phyloP scores from a whole-genome alignment of 2,797 vertebrate species.

The Anguilla anguilla region DNA sequence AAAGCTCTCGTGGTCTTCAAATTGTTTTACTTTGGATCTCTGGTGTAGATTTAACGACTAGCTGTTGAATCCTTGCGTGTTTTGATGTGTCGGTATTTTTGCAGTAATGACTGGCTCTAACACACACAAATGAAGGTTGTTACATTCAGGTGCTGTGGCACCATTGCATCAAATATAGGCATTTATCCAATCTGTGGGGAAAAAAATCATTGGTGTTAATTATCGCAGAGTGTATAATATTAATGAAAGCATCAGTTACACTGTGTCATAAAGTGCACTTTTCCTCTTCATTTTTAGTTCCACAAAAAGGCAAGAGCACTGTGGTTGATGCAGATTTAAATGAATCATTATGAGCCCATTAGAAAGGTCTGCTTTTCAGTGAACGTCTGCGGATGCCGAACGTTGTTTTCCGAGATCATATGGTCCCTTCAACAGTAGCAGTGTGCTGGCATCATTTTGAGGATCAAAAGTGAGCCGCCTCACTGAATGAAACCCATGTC shows the following conservation, averaged over 20 bases:
- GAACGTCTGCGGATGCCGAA: not conserved
- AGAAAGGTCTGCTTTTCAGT: not conserved
- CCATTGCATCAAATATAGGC: not conserved
- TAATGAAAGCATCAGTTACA: not conserved
- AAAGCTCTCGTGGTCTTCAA: slow-evolving; percentile 1
- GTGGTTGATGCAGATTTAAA: not conserved
- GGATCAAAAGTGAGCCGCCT: not conserved
- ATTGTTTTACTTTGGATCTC: not conserved
- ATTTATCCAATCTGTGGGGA: not conserved
- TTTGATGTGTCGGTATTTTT: not conserved
- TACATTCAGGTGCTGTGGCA: too few species aligned
- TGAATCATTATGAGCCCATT: not conserved
- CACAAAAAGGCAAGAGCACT: not conserved
- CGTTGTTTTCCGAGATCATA: not conserved
- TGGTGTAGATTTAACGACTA: not conserved
- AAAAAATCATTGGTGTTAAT: not conserved
- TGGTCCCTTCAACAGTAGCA: not conserved
- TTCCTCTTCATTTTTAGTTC: not conserved
- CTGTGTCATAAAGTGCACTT: not conserved
- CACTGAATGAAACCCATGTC: not conserved
- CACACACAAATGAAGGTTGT: not conserved
- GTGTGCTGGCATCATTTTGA: not conserved
- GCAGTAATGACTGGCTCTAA: not conserved
- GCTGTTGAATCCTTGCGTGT: not conserved
- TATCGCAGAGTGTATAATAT: not conserved